These are phyloP conservation scores for Cotesia glomerata DNA, from an alignment of 1,140 invertebrate genomes.

Conservation along the genomic window DNA sequence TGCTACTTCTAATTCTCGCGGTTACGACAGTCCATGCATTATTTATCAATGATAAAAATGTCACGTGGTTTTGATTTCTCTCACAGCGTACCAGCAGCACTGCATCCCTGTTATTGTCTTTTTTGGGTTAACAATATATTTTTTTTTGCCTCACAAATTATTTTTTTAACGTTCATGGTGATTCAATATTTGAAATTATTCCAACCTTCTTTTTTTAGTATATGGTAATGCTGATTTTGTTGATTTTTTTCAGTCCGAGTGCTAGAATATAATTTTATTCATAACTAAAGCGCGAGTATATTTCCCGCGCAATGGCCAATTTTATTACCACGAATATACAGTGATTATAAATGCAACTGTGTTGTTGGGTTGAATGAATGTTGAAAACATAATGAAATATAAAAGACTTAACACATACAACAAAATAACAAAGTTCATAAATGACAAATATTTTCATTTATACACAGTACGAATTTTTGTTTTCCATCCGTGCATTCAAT, in stretches of 20 bases:
- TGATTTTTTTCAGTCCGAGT: too few species aligned
- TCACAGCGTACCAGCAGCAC: not conserved
- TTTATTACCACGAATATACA: not conserved
- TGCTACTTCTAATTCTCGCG: constrained; percentile 17
- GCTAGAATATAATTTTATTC: constrained; percentile 4
- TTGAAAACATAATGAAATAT: not conserved
- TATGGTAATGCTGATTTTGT: not conserved
- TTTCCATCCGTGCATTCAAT: not conserved
- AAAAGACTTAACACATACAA: not conserved
- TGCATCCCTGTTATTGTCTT: constrained; percentile 6
- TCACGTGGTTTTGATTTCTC: constrained; percentile 6
- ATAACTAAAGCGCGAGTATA: not conserved
- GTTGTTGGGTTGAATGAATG: not conserved
- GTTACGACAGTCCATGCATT: constrained; percentile 25
- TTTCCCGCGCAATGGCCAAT: not conserved
- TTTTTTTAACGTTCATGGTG: too few species aligned
- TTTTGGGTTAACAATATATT: not conserved
- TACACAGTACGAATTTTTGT: not conserved
- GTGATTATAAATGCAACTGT: not conserved
- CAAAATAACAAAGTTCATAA: not conserved
- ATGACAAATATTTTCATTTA: not conserved
- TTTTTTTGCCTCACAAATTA: too few species aligned
- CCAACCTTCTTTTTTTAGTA: not conserved
- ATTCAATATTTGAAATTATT: not conserved
- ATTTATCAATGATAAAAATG: constrained; percentile 22